Evolutionary conservation across 1,140 invertebrate species (phyloP), one percentile per base, ranked within the genome.

Genomic region (Lithobius niger): DNA sequence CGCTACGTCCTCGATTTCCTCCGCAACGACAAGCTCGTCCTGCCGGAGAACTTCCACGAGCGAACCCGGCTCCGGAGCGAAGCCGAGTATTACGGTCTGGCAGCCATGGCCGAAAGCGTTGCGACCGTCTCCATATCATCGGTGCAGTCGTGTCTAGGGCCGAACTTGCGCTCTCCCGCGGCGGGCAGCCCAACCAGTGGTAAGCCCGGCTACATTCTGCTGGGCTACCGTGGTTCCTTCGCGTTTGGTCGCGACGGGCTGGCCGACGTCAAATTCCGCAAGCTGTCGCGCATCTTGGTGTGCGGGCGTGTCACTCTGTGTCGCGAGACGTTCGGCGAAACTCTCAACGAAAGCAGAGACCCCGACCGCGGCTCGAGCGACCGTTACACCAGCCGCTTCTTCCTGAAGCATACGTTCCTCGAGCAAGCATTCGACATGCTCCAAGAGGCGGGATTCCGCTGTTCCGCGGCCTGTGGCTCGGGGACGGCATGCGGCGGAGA

Each of bases 341-440:
- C 93, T 3, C 70, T 99, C 54, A 99, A 99, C 73, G 96, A 98
- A 73, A 94, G 88, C 26, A 79, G 96, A 3, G 96, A 99, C 70
- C 96, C 96, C 0, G 95, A 98, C 69, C 88, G 97, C 63, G 94
- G 94, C 0, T 69, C 69, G 3, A 80, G 82, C 0, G 93, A 97
- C 70, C 79, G 95, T 51, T 99, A 99, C 71, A 97, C 95, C 0
- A 85, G 88, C 13, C 77, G 95, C n/a, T 97, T 97, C 76, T 99
- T 97, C 73, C 78, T 99, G 49, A 99, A 99, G 72, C 96, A 99
- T 71, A 89, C 85, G 53, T 95, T 90, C 66, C 84, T 99, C 58
- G 96, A 99, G 72, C 93, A 97, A 71, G 95, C 94, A 0, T 98
- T 99, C 72, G 96, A 99, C 68, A 92, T 87, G 80, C 78, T 99